Conservation (phyloP, 2,888 invertebrate genomes). For the Harpalus rubripes region DNA sequence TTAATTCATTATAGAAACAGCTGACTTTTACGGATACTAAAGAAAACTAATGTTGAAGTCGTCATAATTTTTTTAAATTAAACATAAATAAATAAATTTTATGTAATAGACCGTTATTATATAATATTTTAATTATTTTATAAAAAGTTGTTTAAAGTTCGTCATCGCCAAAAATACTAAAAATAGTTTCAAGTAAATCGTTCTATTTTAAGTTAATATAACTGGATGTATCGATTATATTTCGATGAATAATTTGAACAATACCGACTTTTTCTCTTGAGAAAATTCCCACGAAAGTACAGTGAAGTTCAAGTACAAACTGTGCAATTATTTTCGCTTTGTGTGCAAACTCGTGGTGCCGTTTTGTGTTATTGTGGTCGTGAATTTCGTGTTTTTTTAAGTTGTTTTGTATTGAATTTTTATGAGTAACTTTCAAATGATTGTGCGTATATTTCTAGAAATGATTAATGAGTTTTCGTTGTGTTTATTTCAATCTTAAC, state of each 20-base stretch:
- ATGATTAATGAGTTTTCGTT: not conserved
- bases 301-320: conserved; percentile 43
- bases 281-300: conserved; percentile 38
- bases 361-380: conserved; percentile 9
- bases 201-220: not conserved
- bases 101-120: no score
- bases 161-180: not conserved
- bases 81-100: no score
- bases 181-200: not conserved
- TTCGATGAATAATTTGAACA: conserved; percentile 20
- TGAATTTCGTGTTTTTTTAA: conserved; percentile 6
- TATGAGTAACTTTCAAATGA: conserved; percentile 21
- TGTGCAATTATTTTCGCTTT: conserved; percentile 28
- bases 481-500: conserved; percentile 34
- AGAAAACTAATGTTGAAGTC: no score
- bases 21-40: no score
- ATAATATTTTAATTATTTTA: not conserved
- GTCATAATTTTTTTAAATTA: no score
- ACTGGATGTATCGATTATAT: conserved; percentile 14
- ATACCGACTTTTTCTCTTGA: conserved; percentile 17
- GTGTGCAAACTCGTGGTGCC: not conserved
- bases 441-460: not conserved
- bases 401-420: not conserved
- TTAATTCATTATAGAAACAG: no score
- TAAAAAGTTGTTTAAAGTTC: not conserved